Conservation (phyloP, 2,888 invertebrate species). For the Epistrophe grossulariae region DNA sequence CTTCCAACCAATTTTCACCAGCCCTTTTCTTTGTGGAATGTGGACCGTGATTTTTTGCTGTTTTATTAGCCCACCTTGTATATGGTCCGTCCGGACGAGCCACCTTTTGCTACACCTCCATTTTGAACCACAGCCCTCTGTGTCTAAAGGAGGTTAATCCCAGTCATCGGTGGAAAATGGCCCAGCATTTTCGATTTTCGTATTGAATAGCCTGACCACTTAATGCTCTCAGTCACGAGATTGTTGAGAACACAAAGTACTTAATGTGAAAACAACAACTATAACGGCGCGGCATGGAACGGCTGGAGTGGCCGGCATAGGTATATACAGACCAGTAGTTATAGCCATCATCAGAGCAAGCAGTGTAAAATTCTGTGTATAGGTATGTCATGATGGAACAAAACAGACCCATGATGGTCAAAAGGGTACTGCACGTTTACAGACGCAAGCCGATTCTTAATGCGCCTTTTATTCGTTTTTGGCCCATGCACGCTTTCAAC, state of each 20-base stretch:
- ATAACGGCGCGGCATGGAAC: not conserved
- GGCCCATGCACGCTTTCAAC: slow-evolving; percentile 30
- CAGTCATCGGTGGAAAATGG: slow-evolving; percentile 70
- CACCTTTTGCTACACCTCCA: not conserved
- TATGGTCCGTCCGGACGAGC: slow-evolving; percentile 1
- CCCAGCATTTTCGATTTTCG: slow-evolving; percentile 72
- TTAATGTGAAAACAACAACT: slow-evolving; percentile 73
- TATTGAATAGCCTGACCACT: slow-evolving; percentile 76
- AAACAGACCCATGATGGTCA: slow-evolving; percentile 56
- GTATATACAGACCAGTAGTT: no score
- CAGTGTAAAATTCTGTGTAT: slow-evolving; percentile 6
- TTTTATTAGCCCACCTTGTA: slow-evolving; percentile 62
- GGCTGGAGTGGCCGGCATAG: no score
- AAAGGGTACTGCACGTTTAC: slow-evolving; percentile 60
- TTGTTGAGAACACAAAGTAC: slow-evolving; percentile 74
- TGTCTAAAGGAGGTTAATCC: slow-evolving; percentile 64
- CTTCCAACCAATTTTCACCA: slow-evolving; percentile 30
- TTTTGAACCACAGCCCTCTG: not conserved
- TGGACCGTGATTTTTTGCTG: slow-evolving; percentile 65
- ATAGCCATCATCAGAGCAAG: not conserved
- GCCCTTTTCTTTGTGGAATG: slow-evolving; percentile 50
- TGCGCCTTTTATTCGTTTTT: slow-evolving; percentile 24
- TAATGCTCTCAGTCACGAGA: slow-evolving; percentile 78
- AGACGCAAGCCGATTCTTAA: slow-evolving; percentile 53
- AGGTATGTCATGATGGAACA: slow-evolving; percentile 13